A percentile compares a stretch with the other conserved stretches of the same genome.
Conservation (phyloP, 2,888 invertebrate species). For the Oscheius sp. region DNA sequence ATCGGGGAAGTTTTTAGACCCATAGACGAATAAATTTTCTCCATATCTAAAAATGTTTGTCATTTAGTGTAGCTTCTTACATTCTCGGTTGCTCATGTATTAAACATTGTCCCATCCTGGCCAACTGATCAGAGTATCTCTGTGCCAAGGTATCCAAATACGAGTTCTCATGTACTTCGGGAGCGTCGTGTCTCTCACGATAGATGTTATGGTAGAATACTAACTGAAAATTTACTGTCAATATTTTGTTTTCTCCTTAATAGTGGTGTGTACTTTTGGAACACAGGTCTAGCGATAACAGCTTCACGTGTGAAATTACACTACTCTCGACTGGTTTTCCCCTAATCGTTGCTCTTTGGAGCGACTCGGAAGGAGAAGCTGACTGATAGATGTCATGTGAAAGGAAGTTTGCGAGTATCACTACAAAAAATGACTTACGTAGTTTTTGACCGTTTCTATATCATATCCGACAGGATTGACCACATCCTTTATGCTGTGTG, state of each 20-base stretch:
- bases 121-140: conserved; percentile 61
- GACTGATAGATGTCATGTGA: not conserved
- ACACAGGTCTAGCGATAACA: conserved; percentile 6
- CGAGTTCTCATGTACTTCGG: conserved; percentile 43
- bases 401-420: not conserved
- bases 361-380: too few relatives aligned
- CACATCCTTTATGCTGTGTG: conserved; percentile 37
- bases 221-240: conserved; percentile 37
- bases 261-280: not conserved
- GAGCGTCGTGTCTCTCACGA: conserved; percentile 53
- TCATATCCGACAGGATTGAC: conserved; percentile 40
- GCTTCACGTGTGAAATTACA: conserved; percentile 5
- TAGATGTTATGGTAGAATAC: conserved; percentile 58
- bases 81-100: conserved; percentile 59
- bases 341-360: not conserved
- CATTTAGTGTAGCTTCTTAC: conserved; percentile 25
- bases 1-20: conserved; percentile 47
- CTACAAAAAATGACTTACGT: conserved; percentile 3
- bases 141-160: conserved; percentile 55
- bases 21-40: conserved; percentile 65
- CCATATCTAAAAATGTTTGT: conserved; percentile 52
- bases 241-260: not conserved
- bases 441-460: conserved; percentile 17
- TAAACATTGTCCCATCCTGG: conserved; percentile 50
- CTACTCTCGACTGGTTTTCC: not conserved